phyloP scores from a whole-genome alignment of 2,888 invertebrate genomes.

The Brenthis ino region DNA sequence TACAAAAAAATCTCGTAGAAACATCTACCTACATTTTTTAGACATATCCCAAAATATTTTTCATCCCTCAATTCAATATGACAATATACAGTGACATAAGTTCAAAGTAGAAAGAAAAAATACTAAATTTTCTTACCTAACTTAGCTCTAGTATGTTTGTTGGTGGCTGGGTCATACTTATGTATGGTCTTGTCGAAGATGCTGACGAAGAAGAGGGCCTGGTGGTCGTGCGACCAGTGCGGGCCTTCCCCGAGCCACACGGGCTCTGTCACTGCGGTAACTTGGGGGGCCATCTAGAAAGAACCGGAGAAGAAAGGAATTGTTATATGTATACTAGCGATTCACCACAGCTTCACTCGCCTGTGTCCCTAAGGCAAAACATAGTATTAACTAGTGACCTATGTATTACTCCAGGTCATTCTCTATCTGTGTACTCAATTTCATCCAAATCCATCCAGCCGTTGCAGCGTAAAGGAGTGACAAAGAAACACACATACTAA shows the following conservation, averaged over 20 bases:
- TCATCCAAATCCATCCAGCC: neutral
- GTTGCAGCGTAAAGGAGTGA: too few relatives aligned
- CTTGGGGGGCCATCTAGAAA: conserved; percentile 63
- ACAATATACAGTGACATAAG: neutral
- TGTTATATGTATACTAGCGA: too few relatives aligned
- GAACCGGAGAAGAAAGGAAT: neutral
- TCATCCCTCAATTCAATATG: too few relatives aligned
- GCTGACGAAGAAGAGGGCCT: conserved; percentile 86
- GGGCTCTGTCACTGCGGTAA: conserved; percentile 73
- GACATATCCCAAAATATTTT: too few relatives aligned
- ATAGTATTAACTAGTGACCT: too few relatives aligned
- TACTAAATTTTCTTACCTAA: conserved; percentile 61
- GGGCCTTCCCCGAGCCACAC: conserved; percentile 87
- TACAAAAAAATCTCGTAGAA: too few relatives aligned
- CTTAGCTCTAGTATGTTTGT: conserved; percentile 74
- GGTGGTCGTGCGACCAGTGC: conserved; percentile 84
- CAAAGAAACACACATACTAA: too few relatives aligned
- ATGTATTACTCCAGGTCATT: too few relatives aligned
- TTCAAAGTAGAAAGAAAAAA: neutral
- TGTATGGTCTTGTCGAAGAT: conserved; percentile 80
- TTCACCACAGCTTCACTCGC: too few relatives aligned
- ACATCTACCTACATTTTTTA: too few relatives aligned
- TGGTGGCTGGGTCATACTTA: conserved; percentile 74
- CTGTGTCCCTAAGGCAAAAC: too few relatives aligned
- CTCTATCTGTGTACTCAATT: too few relatives aligned